These are phyloP conservation scores for Hirundichthys speculiger DNA, from an alignment of 2,113 vertebrate species.

Conservation along the genomic window DNA sequence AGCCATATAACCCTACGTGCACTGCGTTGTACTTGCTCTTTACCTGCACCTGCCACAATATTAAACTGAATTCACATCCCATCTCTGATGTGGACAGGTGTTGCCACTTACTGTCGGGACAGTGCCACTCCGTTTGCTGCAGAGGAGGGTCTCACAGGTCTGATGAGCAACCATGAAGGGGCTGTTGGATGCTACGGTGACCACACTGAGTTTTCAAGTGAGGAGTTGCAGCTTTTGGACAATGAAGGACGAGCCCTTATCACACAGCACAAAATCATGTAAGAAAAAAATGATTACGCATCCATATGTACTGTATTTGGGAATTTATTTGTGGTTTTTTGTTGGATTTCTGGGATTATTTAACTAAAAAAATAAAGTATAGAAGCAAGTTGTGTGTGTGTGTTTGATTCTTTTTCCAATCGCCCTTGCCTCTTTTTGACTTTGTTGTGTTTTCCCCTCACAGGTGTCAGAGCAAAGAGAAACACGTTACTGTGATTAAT, in stretches of 20 bases:
- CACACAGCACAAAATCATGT: conserved; percentile 86
- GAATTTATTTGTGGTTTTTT: background rate
- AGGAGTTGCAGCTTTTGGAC: conserved; percentile 87
- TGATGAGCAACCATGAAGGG: conserved; percentile 78
- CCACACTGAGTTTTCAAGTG: conserved; percentile 79
- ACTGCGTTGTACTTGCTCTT: background rate
- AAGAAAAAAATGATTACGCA: conserved; percentile 22
- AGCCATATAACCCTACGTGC: no score
- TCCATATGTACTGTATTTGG: no score
- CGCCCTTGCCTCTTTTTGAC: background rate
- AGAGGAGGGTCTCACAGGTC: conserved; percentile 88
- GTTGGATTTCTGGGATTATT: background rate
- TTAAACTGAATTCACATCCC: background rate
- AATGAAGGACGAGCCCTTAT: conserved; percentile 87
- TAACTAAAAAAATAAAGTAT: background rate
- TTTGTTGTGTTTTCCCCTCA: background rate
- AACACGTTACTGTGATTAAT: conserved; percentile 84
- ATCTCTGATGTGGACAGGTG: conserved; percentile 72
- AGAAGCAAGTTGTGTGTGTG: background rate
- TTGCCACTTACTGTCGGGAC: conserved; percentile 89
- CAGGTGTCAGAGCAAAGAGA: conserved; percentile 71
- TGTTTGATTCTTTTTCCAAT: background rate
- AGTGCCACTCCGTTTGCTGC: conserved; percentile 83
- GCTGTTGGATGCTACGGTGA: conserved; percentile 84
- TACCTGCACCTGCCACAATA: background rate